phyloP scores from a whole-genome alignment of 2,113 vertebrate genomes.

The Mesocricetus auratus region DNA sequence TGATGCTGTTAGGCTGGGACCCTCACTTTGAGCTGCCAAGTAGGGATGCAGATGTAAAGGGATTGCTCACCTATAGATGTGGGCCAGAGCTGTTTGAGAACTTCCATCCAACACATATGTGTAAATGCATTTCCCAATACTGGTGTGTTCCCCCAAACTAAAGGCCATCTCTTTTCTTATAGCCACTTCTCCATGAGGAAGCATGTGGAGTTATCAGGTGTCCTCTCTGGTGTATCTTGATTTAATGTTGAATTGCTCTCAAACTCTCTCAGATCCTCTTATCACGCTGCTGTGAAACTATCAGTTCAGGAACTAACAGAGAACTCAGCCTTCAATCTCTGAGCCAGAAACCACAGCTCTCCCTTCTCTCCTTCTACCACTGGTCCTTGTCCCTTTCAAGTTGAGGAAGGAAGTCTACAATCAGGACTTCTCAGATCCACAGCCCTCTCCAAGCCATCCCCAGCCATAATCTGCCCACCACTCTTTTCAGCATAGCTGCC shows the following conservation, averaged over 20 bases:
- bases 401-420: not conserved
- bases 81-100: not conserved
- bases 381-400: not conserved
- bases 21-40: not conserved
- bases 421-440: not conserved
- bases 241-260: not conserved
- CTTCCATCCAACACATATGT: not conserved
- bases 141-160: not conserved
- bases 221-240: not conserved
- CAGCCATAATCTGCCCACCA: not conserved
- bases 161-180: not conserved
- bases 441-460: not conserved
- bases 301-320: not conserved
- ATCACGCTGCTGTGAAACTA: not conserved
- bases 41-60: not conserved
- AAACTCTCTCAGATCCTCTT: not conserved
- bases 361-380: not conserved
- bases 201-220: not conserved
- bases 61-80: not conserved
- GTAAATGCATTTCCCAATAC: not conserved
- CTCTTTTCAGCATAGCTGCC: fast-evolving
- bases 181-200: not conserved
- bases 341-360: not conserved
- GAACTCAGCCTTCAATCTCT: not conserved
- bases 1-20: not conserved